Evolutionary conservation across 2,797 vertebrate genomes (phyloP).

Genomic region (Gymnoscopelus microlampas): DNA sequence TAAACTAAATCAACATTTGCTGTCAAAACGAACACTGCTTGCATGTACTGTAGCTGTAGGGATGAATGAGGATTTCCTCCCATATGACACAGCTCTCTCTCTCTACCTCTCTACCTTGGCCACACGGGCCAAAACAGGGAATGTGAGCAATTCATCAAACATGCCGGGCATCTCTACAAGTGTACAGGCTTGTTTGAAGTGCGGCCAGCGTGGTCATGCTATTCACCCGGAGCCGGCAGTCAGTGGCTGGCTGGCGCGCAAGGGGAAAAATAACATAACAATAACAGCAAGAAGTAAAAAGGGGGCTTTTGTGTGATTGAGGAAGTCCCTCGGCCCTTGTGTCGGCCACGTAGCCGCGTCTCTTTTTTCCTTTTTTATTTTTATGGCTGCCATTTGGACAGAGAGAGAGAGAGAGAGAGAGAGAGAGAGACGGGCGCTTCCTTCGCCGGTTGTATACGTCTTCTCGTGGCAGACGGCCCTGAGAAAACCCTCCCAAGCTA

Average conservation of each 20-base stretch:
- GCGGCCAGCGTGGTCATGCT: constrained; percentile 39
- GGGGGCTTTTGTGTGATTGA: constrained; percentile 32
- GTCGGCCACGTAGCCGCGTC: constrained; percentile 1
- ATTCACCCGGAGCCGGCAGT: constrained; percentile 18
- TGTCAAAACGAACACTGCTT: too few species aligned
- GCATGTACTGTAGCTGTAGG: background rate
- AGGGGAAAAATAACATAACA: constrained; percentile 8
- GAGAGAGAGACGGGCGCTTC: background rate
- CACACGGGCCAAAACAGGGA: constrained; percentile 38
- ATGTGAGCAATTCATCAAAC: constrained; percentile 50
- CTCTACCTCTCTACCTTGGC: background rate
- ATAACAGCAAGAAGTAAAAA: constrained; percentile 27
- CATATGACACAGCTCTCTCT: constrained; percentile 38
- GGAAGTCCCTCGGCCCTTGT: constrained; percentile 19
- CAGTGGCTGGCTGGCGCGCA: background rate
- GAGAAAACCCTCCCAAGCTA: constrained; percentile 41
- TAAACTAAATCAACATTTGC: too few species aligned
- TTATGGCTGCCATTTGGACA: constrained; percentile 10
- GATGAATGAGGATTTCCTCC: constrained; percentile 27
- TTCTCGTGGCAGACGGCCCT: constrained; percentile 35
- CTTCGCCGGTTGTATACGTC: constrained; percentile 14
- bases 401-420: background rate
- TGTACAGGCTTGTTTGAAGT: constrained; percentile 39
- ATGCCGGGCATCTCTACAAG: constrained; percentile 31
- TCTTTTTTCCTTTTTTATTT: background rate